These are phyloP conservation scores for Caenorhabditis uteleia DNA, from an alignment of 2,888 invertebrate genomes.

Conservation along the genomic window DNA sequence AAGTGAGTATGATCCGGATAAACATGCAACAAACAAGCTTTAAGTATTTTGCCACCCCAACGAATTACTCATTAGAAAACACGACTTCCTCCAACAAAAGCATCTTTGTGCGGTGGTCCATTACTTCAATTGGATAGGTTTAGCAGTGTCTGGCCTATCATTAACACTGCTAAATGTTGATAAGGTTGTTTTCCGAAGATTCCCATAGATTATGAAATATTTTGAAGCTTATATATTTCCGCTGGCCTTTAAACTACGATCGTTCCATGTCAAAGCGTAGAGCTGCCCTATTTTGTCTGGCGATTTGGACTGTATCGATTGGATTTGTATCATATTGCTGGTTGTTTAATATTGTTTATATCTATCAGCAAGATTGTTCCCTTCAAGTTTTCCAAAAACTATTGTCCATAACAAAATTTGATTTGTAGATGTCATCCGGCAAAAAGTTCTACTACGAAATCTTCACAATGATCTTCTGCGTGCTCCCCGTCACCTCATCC, in stretches of 20 bases:
- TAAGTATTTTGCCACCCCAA: constrained; percentile 68
- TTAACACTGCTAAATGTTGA: constrained; percentile 67
- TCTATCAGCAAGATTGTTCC: constrained; percentile 60
- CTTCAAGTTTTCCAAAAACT: constrained; percentile 43
- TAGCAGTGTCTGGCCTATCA: constrained; percentile 67
- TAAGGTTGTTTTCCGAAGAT: constrained; percentile 40
- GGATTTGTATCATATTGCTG: constrained; percentile 69
- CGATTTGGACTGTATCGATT: constrained; percentile 66
- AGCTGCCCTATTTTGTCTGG: constrained; percentile 61
- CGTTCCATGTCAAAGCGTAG: constrained; percentile 68
- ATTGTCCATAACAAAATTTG: neutral
- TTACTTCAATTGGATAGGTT: constrained; percentile 68
- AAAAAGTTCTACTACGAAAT: constrained; percentile 67
- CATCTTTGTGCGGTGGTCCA: constrained; percentile 65
- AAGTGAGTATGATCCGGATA: constrained; percentile 34
- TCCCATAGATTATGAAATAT: neutral
- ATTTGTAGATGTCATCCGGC: constrained; percentile 57
- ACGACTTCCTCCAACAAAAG: constrained; percentile 63
- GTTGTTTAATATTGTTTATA: constrained; percentile 65
- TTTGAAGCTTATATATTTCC: constrained; percentile 65
- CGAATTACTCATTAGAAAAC: constrained; percentile 67
- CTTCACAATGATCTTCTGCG: constrained; percentile 65
- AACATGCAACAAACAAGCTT: constrained; percentile 14
- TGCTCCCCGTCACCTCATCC: constrained; percentile 67
- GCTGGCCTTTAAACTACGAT: constrained; percentile 67